These are phyloP conservation scores for Chymomyza costata DNA, from an alignment of 1,140 invertebrate species.

Conservation along the genomic window DNA sequence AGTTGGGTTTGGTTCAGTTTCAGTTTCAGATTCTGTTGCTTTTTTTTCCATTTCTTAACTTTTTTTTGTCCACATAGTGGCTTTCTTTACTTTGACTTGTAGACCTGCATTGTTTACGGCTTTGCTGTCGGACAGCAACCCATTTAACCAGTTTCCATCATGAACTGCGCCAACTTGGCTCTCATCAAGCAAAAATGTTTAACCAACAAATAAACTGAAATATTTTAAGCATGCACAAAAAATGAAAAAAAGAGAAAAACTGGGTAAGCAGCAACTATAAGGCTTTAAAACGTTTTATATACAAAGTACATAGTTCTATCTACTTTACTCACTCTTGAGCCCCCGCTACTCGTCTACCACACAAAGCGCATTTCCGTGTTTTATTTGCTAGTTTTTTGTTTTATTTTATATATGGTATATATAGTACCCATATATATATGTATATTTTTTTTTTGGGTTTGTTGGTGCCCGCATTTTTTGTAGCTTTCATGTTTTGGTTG, in stretches of 20 bases:
- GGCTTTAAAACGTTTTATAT: constrained; percentile 40
- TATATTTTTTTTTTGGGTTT: constrained; percentile 33
- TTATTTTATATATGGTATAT: too few species aligned
- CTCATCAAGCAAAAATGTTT: too few species aligned
- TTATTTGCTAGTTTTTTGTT: constrained; percentile 27
- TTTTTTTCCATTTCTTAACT: too few species aligned
- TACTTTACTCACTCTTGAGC: too few species aligned
- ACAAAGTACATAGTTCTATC: too few species aligned
- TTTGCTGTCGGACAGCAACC: too few species aligned
- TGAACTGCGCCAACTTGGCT: too few species aligned
- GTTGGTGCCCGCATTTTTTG: constrained; percentile 59
- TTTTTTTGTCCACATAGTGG: too few species aligned
- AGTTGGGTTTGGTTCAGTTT: too few species aligned
- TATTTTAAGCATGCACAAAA: constrained; percentile 23
- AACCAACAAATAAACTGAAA: constrained; percentile 49
- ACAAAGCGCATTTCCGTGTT: constrained; percentile 40
- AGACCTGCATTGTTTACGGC: constrained; percentile 47
- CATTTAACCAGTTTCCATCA: too few species aligned
- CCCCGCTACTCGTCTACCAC: constrained; percentile 6
- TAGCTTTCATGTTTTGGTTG: constrained; percentile 46
- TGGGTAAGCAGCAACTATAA: constrained; percentile 33
- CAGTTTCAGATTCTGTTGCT: constrained; percentile 1
- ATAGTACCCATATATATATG: too few species aligned
- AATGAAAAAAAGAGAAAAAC: not conserved
- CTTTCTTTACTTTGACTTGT: constrained; percentile 1